Percentiles rank a stretch among this genome's conserved stretches.
Conservation (phyloP, 2,113 vertebrate genomes). For the Marmota flaviventris region DNA sequence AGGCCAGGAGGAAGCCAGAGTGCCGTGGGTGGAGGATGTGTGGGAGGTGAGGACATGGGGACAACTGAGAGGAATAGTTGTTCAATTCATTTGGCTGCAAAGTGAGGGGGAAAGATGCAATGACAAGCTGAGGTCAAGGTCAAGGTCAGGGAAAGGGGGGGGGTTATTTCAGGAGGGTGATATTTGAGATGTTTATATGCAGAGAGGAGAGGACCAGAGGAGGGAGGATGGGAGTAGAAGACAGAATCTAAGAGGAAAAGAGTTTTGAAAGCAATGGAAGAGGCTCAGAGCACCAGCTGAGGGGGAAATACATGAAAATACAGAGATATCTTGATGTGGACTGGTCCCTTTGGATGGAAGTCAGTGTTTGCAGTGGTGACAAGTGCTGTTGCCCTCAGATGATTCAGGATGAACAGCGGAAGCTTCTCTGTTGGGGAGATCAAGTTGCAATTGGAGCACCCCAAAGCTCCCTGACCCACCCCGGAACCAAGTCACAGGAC, state of each 20-base stretch:
- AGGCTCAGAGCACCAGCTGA: neutral
- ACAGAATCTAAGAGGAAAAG: neutral
- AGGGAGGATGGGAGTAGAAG: neutral
- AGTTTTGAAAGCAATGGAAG: neutral
- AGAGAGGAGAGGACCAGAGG: no score
- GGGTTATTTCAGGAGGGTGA: neutral
- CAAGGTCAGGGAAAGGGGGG: neutral
- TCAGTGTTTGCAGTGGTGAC: neutral
- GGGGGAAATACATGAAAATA: neutral
- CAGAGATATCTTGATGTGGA: neutral
- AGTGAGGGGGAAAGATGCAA: neutral
- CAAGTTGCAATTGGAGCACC: no score
- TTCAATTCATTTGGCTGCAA: neutral
- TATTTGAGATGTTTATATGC: neutral
- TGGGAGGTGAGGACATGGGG: neutral
- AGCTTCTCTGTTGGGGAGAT: neutral
- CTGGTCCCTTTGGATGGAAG: neutral
- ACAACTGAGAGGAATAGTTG: neutral
- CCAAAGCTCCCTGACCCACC: neutral
- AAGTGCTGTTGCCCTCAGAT: neutral
- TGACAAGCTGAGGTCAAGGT: neutral
- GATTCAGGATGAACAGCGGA: neutral
- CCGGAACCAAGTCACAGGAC: neutral
- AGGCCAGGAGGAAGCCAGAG: constrained; percentile 14
- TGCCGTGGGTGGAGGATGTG: constrained; percentile 11